These are phyloP conservation scores for Epinotia brunnichana DNA, from an alignment of 2,888 invertebrate genomes.

Conservation along the genomic window DNA sequence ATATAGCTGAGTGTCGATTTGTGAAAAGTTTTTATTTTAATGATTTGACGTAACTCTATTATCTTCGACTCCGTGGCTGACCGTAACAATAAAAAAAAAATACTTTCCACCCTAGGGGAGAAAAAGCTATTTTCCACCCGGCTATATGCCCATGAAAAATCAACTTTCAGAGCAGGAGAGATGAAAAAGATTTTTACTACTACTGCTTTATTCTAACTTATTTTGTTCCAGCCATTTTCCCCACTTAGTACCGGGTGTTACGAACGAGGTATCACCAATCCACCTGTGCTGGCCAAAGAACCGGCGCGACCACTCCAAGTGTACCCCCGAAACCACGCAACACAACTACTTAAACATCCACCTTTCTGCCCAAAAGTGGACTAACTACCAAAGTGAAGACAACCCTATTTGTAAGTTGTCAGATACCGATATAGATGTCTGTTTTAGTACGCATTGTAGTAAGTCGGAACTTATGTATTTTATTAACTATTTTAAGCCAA, in stretches of 20 bases:
- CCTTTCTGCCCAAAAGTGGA: slow-evolving; percentile 87
- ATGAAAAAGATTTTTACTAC: too few relatives aligned
- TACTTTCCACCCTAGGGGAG: too few relatives aligned
- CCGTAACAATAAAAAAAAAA: too few relatives aligned
- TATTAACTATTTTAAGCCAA: slow-evolving; percentile 86
- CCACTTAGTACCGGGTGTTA: slow-evolving; percentile 60
- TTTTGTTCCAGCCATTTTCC: slow-evolving; percentile 60
- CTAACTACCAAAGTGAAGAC: slow-evolving; percentile 57
- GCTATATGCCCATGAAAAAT: too few relatives aligned
- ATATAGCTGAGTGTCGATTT: too few relatives aligned
- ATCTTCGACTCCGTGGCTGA: too few relatives aligned
- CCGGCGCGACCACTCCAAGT: slow-evolving; percentile 48
- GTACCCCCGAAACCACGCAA: slow-evolving; percentile 49
- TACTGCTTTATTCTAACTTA: too few relatives aligned
- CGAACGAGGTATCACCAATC: slow-evolving; percentile 65
- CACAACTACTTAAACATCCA: slow-evolving; percentile 79
- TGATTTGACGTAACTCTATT: too few relatives aligned
- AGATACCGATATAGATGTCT: slow-evolving; percentile 74
- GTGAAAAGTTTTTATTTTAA: too few relatives aligned
- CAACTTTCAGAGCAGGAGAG: too few relatives aligned
- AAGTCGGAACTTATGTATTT: slow-evolving; percentile 87
- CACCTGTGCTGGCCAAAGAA: slow-evolving; percentile 54
- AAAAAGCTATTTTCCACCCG: too few relatives aligned
- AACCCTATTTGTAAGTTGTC: slow-evolving; percentile 55
- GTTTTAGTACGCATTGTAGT: slow-evolving; percentile 91